Evolutionary conservation across 2,888 invertebrate genomes (phyloP).

Genomic region (Tachystola acroxantha): DNA sequence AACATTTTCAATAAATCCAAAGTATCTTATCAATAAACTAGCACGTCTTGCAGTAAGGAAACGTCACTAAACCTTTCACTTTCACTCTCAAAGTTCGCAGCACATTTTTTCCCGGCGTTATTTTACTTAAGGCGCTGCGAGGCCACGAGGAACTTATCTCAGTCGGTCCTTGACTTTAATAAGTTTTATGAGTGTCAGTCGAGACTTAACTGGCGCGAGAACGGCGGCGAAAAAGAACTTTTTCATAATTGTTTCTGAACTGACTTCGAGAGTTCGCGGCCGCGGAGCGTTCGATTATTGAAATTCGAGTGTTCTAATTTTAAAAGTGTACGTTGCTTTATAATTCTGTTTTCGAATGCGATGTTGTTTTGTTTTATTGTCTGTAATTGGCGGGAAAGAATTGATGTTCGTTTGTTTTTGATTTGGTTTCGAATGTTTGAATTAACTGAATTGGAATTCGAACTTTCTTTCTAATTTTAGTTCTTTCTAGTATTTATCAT

Average conservation of each 20-base stretch:
- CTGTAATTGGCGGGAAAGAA: too few species aligned
- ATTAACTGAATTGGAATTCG: too few species aligned
- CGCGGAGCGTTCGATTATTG: slow-evolving; percentile 61
- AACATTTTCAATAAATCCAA: slow-evolving; percentile 32
- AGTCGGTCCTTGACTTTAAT: slow-evolving; percentile 78
- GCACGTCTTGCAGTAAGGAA: slow-evolving; percentile 38
- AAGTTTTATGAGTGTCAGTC: slow-evolving; percentile 77
- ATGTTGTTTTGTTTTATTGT: too few species aligned
- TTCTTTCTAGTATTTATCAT: too few species aligned
- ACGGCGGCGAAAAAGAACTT: slow-evolving; percentile 70
- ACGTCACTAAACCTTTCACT: slow-evolving; percentile 54
- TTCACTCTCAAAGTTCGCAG: slow-evolving; percentile 62
- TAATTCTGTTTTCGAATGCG: too few species aligned
- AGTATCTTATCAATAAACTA: slow-evolving; percentile 47
- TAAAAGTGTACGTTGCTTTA: too few species aligned
- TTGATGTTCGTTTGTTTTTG: too few species aligned
- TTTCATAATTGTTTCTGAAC: slow-evolving; percentile 75
- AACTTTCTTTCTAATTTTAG: too few species aligned
- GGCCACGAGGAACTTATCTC: slow-evolving; percentile 72
- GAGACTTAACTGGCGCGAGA: slow-evolving; percentile 72
- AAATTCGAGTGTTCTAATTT: slow-evolving; percentile 29
- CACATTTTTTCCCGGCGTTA: slow-evolving; percentile 71
- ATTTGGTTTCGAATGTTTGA: too few species aligned
- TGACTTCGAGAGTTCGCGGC: slow-evolving; percentile 46
- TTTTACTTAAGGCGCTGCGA: slow-evolving; percentile 74